phyloP scores from a whole-genome alignment of 1,140 invertebrate genomes.

The Heliconius nattereri region DNA sequence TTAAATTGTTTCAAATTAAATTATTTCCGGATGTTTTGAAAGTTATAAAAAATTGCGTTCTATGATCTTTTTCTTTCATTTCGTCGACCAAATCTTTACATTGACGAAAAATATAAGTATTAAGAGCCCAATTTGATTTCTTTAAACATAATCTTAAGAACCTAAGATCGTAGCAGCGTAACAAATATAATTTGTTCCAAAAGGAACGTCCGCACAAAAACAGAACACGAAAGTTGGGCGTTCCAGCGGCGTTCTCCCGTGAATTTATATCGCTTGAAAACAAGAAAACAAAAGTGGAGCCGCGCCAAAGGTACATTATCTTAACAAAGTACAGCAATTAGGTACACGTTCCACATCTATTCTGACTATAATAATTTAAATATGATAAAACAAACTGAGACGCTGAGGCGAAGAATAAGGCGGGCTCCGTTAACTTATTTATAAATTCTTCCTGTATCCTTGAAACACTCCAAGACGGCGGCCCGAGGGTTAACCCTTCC shows the following conservation, averaged over 20 bases:
- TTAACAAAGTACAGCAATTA: conserved; percentile 81
- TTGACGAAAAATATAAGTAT: no score
- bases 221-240: conserved; percentile 75
- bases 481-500: conserved; percentile 67
- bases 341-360: conserved; percentile 79
- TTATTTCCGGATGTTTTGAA: no score
- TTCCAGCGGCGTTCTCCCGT: conserved; percentile 59
- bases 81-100: no score
- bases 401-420: conserved; percentile 73
- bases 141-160: background rate
- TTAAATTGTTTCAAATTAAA: no score
- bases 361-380: conserved; percentile 80
- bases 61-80: no score
- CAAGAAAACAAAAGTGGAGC: conserved; percentile 81
- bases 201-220: conserved; percentile 74
- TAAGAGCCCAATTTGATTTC: no score
- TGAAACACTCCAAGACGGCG: conserved; percentile 55
- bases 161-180: conserved; percentile 51
- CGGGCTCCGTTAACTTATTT: conserved; percentile 77
- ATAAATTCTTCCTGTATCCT: conserved; percentile 74
- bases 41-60: no score
- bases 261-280: conserved; percentile 77
- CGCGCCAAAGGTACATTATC: conserved; percentile 81
- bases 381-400: conserved; percentile 80
- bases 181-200: conserved; percentile 70